These are phyloP conservation scores for Tetanocera ferruginea DNA, from an alignment of 2,888 invertebrate species.

Conservation along the genomic window DNA sequence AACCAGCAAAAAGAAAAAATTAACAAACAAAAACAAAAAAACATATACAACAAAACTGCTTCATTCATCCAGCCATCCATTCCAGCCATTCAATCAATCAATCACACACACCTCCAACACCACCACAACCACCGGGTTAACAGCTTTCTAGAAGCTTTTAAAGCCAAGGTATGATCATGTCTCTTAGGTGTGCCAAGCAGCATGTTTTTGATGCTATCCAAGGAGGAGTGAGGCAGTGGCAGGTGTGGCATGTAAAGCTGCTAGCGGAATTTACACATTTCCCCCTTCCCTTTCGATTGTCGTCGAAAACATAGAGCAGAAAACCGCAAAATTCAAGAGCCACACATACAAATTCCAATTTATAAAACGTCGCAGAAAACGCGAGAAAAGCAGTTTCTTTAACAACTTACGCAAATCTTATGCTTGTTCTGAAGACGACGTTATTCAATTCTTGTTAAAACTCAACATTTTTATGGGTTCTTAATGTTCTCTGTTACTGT, in stretches of 20 bases:
- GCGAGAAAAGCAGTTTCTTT: neutral
- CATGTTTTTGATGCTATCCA: neutral
- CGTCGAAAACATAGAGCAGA: neutral
- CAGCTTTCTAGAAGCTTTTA: conserved; percentile 11
- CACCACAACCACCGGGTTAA: neutral
- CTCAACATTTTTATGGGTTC: too few relatives aligned
- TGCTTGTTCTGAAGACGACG: too few relatives aligned
- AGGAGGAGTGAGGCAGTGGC: neutral
- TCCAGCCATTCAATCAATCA: conserved; percentile 19
- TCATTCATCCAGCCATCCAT: neutral
- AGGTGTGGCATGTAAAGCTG: neutral
- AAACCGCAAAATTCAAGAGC: conserved; percentile 5
- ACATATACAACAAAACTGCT: neutral
- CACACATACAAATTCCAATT: neutral
- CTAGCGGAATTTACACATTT: conserved; percentile 19
- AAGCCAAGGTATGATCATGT: conserved; percentile 3
- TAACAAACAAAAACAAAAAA: neutral
- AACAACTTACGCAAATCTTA: neutral
- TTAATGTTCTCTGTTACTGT: too few relatives aligned
- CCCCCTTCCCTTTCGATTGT: neutral
- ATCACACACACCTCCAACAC: neutral
- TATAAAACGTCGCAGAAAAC: neutral
- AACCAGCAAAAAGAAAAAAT: neutral
- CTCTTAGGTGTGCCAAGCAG: conserved; percentile 2
- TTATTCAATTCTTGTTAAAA: too few relatives aligned